Evolutionary conservation across 2,888 invertebrate genomes (phyloP).

Genomic region (Lepetodrilus schrolli): DNA sequence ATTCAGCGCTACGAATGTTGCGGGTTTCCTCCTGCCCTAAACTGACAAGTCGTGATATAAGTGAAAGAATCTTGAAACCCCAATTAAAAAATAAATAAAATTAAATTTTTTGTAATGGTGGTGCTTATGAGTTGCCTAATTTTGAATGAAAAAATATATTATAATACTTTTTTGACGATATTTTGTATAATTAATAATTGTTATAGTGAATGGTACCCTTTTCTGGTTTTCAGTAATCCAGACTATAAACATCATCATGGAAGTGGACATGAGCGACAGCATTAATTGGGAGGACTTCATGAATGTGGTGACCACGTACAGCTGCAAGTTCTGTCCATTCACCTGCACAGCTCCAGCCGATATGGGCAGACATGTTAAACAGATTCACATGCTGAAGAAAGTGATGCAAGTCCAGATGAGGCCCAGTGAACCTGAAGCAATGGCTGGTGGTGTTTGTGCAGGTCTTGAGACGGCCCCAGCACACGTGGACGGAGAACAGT

Average conservation of each 20-base stretch:
- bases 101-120: no score
- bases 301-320: slow-evolving; percentile 78
- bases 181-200: no score
- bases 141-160: no score
- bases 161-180: no score
- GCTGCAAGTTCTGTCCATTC: slow-evolving; percentile 79
- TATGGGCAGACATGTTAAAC: slow-evolving; percentile 58
- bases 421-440: not conserved
- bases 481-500: not conserved
- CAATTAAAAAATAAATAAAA: not conserved
- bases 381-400: slow-evolving; percentile 45
- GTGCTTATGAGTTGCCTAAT: not conserved
- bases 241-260: not conserved
- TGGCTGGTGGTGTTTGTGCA: not conserved
- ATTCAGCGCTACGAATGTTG: no score
- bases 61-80: no score
- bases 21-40: no score
- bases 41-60: no score
- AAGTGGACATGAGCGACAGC: slow-evolving; percentile 12
- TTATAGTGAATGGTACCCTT: not conserved
- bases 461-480: not conserved
- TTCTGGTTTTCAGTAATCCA: not conserved
- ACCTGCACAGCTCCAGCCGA: slow-evolving; percentile 67
- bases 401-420: not conserved
- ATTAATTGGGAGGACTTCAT: slow-evolving; percentile 76